These are phyloP conservation scores for Meiosimyza platycephala DNA, from an alignment of 2,888 invertebrate genomes.

Conservation along the genomic window DNA sequence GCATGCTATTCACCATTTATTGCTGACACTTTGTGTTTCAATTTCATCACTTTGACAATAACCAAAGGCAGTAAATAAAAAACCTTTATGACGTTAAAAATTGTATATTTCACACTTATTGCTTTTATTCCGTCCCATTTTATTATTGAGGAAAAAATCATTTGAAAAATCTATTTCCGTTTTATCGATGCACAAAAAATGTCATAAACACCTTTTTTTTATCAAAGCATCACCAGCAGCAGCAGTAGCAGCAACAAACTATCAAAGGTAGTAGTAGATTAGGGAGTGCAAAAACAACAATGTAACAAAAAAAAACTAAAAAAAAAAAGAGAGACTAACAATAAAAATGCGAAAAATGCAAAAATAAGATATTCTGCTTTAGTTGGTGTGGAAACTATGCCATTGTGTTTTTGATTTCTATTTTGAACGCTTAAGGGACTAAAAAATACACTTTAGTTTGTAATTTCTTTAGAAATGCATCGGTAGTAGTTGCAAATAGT, in stretches of 20 bases:
- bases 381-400: too few species aligned
- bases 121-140: background rate
- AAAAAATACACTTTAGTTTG: background rate
- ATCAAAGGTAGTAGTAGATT: background rate
- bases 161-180: conserved; percentile 33
- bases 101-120: background rate
- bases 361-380: too few species aligned
- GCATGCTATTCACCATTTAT: too few species aligned
- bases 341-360: background rate
- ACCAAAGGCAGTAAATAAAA: too few species aligned
- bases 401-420: too few species aligned
- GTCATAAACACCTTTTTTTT: conserved; percentile 22
- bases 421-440: too few species aligned
- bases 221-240: conserved; percentile 5
- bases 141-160: conserved; percentile 14
- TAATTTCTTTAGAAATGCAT: background rate
- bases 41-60: too few species aligned
- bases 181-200: conserved; percentile 12
- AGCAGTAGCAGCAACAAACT: background rate
- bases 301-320: background rate
- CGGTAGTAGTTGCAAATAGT: background rate
- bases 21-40: too few species aligned
- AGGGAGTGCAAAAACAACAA: background rate
- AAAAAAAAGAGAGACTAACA: background rate
- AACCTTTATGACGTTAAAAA: too few species aligned